phyloP scores from a whole-genome alignment of 1,140 invertebrate species.

The Pantala flavescens region DNA sequence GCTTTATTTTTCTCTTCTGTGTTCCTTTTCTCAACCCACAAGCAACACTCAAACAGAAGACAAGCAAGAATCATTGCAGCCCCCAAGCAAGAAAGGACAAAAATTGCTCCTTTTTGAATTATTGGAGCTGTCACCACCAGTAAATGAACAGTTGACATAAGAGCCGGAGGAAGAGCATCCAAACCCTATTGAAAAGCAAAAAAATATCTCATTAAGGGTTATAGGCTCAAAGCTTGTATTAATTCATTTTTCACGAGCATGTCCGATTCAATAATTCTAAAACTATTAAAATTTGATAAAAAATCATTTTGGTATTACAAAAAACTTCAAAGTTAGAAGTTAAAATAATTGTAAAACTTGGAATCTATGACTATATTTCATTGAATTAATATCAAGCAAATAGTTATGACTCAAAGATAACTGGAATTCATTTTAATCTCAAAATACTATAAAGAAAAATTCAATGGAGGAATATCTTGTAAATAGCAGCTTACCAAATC shows the following conservation, averaged over 20 bases:
- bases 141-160: not conserved
- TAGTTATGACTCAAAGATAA: no score
- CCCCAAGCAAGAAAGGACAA: not conserved
- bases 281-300: no score
- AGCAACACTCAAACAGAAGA: not conserved
- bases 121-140: not conserved
- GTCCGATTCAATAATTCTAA: no score
- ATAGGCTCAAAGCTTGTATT: not conserved
- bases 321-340: no score
- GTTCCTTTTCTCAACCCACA: not conserved
- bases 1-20: not conserved
- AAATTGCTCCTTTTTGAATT: not conserved
- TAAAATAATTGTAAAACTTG: no score
- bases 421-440: no score
- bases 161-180: not conserved
- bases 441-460: no score
- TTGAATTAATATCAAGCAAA: no score
- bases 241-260: not conserved
- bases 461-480: no score
- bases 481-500: slow-evolving; percentile 42
- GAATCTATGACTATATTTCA: no score
- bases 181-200: not conserved
- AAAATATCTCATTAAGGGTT: not conserved
- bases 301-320: no score
- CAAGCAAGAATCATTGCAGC: not conserved